These are phyloP conservation scores for Graptemys geographica DNA, from an alignment of 2,797 vertebrate genomes.

Conservation along the genomic window DNA sequence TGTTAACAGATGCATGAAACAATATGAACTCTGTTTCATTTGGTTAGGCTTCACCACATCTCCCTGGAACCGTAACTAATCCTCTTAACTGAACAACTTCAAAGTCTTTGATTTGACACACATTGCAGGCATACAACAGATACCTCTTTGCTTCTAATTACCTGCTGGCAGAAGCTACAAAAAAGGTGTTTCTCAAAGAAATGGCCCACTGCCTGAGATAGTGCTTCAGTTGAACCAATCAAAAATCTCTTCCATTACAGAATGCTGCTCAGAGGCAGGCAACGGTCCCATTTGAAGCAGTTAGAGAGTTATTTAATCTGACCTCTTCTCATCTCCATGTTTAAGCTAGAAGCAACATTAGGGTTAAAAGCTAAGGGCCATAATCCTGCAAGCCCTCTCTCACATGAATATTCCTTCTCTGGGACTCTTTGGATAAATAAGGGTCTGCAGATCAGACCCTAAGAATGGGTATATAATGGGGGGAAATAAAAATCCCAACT, in stretches of 20 bases:
- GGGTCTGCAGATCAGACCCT: neutral
- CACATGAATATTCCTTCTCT: neutral
- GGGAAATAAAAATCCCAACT: accelerated
- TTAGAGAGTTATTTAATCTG: neutral
- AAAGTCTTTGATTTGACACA: slow-evolving; percentile 61
- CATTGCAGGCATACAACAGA: neutral
- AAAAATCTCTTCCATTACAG: neutral
- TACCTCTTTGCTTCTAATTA: slow-evolving; percentile 12
- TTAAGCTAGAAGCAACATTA: accelerated
- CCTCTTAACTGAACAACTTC: slow-evolving; percentile 65
- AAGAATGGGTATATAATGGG: neutral
- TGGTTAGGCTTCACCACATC: slow-evolving; percentile 49
- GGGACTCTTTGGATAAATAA: neutral
- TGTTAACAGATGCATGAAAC: slow-evolving; percentile 57
- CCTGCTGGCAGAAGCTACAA: slow-evolving; percentile 54
- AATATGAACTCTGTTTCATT: slow-evolving; percentile 55
- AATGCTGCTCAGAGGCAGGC: neutral
- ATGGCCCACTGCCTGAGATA: neutral
- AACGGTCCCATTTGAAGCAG: neutral
- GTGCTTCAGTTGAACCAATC: neutral
- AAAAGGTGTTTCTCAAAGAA: neutral
- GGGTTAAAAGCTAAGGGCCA: neutral
- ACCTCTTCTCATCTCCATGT: accelerated
- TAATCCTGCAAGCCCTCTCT: neutral
- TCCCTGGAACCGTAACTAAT: slow-evolving; percentile 66